A percentile compares a stretch with the other conserved stretches of the same genome.
Conservation (phyloP, 2,113 vertebrate species). For the Procapra przewalskii region DNA sequence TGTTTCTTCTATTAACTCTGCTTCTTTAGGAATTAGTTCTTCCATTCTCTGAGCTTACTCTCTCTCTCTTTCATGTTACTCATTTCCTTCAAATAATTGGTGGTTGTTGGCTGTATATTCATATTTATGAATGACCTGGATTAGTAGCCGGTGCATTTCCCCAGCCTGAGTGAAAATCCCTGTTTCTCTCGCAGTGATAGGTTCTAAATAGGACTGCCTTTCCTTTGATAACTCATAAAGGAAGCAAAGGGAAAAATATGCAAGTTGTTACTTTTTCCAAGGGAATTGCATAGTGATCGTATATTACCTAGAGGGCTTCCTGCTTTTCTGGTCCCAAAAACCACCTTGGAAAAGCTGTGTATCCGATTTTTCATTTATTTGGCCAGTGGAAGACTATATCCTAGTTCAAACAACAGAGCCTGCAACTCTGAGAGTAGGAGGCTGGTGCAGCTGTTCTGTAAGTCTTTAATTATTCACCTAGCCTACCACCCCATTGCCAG, state of each 20-base stretch:
- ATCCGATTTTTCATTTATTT: conserved; percentile 11
- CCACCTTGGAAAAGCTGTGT: background rate
- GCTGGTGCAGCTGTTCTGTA: background rate
- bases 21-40: conserved; percentile 42
- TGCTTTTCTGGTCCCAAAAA: background rate
- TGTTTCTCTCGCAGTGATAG: background rate
- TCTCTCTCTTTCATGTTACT: background rate
- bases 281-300: background rate
- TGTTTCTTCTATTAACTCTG: background rate
- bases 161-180: background rate
- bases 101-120: background rate
- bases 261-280: background rate
- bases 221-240: background rate
- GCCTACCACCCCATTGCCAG: no score
- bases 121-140: background rate
- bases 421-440: background rate
- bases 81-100: background rate
- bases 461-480: background rate
- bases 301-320: background rate
- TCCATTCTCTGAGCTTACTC: background rate
- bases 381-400: background rate
- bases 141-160: background rate
- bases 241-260: background rate
- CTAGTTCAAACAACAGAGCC: background rate
- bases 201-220: background rate